Percentiles rank a stretch among this genome's conserved stretches.
Evolutionary conservation across 2,113 vertebrate genomes (phyloP).

Genomic region (Rallus limicola): DNA sequence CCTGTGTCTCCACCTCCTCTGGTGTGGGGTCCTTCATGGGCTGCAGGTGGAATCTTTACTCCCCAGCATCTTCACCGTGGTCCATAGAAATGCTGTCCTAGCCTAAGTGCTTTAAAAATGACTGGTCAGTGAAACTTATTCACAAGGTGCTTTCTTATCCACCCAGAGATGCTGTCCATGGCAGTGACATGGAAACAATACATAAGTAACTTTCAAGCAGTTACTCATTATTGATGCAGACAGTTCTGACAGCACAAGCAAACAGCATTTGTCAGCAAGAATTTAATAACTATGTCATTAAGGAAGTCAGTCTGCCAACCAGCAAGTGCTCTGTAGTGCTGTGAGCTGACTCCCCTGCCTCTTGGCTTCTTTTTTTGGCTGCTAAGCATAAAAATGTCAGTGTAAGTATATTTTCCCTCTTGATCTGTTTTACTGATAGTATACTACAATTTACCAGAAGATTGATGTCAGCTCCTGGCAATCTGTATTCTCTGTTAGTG

Average conservation of each 20-base stretch:
- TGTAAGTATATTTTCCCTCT: neutral
- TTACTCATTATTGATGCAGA: conserved; percentile 53
- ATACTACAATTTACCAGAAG: neutral
- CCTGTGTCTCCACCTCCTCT: too few species aligned
- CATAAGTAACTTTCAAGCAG: neutral
- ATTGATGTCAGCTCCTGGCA: neutral
- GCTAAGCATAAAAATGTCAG: neutral
- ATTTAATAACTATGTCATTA: conserved; percentile 21
- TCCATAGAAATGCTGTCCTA: neutral
- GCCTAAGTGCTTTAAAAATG: neutral
- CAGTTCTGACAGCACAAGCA: conserved; percentile 44
- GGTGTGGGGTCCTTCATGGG: too few species aligned
- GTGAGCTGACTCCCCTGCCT: neutral
- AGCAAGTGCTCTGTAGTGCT: neutral
- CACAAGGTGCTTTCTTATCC: neutral
- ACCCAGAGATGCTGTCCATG: neutral
- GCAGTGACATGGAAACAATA: neutral
- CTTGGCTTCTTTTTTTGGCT: neutral
- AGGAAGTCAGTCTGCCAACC: neutral
- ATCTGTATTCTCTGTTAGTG: neutral
- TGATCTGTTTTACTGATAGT: neutral
- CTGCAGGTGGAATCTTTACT: too few species aligned
- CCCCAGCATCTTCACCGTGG: neutral
- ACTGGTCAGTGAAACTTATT: neutral
- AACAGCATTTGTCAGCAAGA: conserved; percentile 49